Evolutionary conservation across 1,140 invertebrate species (phyloP), one percentile per base, ranked within the genome.

Genomic region (Drosophila equinoxialis): DNA sequence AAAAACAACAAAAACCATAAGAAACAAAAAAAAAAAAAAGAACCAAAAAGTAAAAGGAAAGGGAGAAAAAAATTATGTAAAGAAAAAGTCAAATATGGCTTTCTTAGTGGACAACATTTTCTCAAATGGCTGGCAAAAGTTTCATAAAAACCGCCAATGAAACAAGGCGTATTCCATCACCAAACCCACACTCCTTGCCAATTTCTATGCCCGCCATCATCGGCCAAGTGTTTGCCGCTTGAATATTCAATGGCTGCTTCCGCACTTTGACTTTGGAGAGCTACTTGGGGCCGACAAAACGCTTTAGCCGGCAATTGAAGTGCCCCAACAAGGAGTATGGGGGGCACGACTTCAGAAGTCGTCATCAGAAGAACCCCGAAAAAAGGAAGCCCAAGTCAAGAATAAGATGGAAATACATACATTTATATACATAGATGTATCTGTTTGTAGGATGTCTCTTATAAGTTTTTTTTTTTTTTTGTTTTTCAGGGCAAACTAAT

Each of bases 201-300:
- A 39, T 39, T 58, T 33, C 51, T 51, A 37, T 73, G 59, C 60
- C 61, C n/a, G 13, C 11, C 30, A 6, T 4, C 42, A 37, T n/a
- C 61, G 35, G 6, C 33, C 60, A 63, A 78, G 75, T 74, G 75
- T 68, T 74, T 60, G 67, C 70, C 65, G 72, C 85, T 89, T 89
- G 84, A 89, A 89, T 89, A 89, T 89, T 89, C 84, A 89, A 90
- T 89, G 80, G 80, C 51, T 55, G 74, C 74, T 84, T 87, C 84
- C 84, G 85, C 68, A 71, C 68, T 74, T 81, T 37, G 70, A 65
- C 77, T 77, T 51, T 58, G 60, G 65, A 87, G 84, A 57, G 57
- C 55, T 74, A 83, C 77, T 87, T 80, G 58, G 66, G 76, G 79
- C 81, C 74, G 58, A 62, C 68, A 79, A 85, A 81, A 65, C 64